phyloP scores from a whole-genome alignment of 2,113 vertebrate species.

The Lepus timidus region DNA sequence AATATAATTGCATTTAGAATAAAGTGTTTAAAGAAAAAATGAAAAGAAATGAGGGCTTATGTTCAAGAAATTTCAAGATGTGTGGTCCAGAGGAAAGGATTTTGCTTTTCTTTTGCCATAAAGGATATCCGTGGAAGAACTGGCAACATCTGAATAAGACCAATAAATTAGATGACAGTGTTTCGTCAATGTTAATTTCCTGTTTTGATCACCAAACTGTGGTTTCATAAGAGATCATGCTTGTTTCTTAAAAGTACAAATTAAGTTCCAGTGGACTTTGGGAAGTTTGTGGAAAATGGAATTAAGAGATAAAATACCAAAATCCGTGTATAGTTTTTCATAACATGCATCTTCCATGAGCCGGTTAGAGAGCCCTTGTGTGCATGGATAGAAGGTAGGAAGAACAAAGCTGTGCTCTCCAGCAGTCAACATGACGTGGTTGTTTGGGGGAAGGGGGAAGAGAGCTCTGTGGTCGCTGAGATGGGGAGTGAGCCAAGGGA shows the following conservation, averaged over 20 bases:
- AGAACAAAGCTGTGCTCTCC: not conserved
- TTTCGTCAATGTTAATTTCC: not conserved
- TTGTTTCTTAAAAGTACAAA: not conserved
- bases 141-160: not conserved
- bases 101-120: not conserved
- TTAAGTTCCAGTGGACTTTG: too few relatives aligned
- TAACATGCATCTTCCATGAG: too few relatives aligned
- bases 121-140: not conserved
- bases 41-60: not conserved
- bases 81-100: not conserved
- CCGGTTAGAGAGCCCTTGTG: too few relatives aligned
- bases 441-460: not conserved
- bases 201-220: slow-evolving; percentile 28
- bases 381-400: not conserved
- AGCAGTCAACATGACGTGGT: not conserved
- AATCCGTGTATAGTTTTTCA: too few relatives aligned
- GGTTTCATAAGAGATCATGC: not conserved
- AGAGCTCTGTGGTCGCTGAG: not conserved
- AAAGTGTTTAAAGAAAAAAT: too few relatives aligned
- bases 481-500: not conserved
- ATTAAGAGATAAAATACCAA: too few relatives aligned
- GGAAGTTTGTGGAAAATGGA: too few relatives aligned
- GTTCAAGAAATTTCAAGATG: not conserved
- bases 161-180: slow-evolving; percentile 7
- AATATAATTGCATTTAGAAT: too few relatives aligned